Evolutionary conservation across 2,888 invertebrate species (phyloP).

Genomic region (Seira ritae): DNA sequence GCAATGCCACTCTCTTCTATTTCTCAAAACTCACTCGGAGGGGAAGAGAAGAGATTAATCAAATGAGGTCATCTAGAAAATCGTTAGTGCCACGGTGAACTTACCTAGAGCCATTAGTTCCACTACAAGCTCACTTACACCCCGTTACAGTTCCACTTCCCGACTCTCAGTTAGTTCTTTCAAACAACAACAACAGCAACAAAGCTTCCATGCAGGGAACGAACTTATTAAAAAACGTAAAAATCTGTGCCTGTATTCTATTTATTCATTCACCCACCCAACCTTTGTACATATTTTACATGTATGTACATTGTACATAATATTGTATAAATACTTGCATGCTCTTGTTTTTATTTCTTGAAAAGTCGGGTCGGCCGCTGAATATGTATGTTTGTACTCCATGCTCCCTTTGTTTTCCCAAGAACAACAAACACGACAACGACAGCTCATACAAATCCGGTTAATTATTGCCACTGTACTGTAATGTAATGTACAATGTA

Average conservation of each 20-base stretch:
- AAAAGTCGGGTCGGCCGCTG: neutral
- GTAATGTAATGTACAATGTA: no score
- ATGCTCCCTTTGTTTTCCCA: conserved; percentile 2
- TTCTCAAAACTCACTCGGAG: conserved; percentile 23
- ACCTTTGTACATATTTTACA: no score
- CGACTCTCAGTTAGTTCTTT: neutral
- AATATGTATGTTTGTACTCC: neutral
- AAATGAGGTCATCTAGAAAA: conserved; percentile 73
- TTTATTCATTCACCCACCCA: no score
- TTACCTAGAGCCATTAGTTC: neutral
- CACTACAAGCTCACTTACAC: neutral
- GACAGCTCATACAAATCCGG: conserved; percentile 27
- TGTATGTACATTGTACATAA: no score
- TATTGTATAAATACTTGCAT: no score
- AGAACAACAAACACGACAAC: neutral
- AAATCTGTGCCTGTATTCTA: conserved; percentile 18
- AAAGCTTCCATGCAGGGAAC: conserved; percentile 13
- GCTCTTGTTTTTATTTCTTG: no score
- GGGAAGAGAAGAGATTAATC: conserved; percentile 60
- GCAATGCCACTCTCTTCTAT: no score
- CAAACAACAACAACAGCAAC: no score
- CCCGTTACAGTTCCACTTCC: neutral
- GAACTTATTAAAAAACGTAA: conserved; percentile 50
- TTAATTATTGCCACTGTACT: conserved; percentile 20
- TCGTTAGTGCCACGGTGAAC: conserved; percentile 65